Evolutionary conservation across 1,140 invertebrate genomes (phyloP).

Genomic region (Leptoteleia sp.): DNA sequence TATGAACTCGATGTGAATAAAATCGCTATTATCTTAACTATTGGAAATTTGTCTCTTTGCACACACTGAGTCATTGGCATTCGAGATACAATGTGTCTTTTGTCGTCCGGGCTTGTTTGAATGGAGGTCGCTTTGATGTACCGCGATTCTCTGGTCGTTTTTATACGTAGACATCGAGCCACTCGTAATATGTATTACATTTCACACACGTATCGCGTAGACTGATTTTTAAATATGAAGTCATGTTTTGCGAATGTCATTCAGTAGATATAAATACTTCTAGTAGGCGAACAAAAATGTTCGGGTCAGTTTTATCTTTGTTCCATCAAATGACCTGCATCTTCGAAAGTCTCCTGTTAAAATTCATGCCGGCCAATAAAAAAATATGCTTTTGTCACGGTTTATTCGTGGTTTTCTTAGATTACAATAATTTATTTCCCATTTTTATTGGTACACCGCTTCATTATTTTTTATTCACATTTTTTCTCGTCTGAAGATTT

Average conservation of each 20-base stretch:
- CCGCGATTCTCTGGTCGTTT: constrained; percentile 12
- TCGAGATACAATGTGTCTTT: constrained; percentile 27
- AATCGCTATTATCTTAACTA: neutral
- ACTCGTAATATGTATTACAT: constrained; percentile 18
- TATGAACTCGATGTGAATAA: neutral
- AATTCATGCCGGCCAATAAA: too few relatives aligned
- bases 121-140: constrained; percentile 28
- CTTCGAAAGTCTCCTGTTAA: too few relatives aligned
- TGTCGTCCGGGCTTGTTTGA: constrained; percentile 16
- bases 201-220: constrained; percentile 4
- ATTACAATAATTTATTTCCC: too few relatives aligned
- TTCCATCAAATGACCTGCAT: too few relatives aligned
- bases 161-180: constrained; percentile 8
- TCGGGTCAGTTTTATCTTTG: too few relatives aligned
- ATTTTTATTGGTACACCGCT: too few relatives aligned
- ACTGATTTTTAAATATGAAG: constrained; percentile 15
- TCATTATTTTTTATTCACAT: too few relatives aligned
- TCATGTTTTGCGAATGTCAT: neutral
- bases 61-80: neutral
- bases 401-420: too few relatives aligned
- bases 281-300: neutral
- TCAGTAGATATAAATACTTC: neutral
- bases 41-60: neutral
- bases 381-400: too few relatives aligned
- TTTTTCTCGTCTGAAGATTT: too few relatives aligned